Conservation (phyloP, 2,113 vertebrate genomes). For the Willisornis vidua region DNA sequence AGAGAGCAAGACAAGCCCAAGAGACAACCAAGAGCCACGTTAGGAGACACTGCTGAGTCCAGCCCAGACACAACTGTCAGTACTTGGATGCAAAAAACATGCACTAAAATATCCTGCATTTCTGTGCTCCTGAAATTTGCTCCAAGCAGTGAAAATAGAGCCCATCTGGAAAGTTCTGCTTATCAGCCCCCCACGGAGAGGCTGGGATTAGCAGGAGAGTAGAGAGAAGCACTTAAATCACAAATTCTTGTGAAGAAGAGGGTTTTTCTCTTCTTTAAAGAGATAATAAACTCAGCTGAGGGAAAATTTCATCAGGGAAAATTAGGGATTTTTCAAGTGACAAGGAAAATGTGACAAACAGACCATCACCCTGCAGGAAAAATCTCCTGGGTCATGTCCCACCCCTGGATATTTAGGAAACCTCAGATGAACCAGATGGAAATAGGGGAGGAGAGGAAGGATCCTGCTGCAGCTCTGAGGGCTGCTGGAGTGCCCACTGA, state of each 20-base stretch:
- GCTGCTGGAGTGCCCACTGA: background rate
- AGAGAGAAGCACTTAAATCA: background rate
- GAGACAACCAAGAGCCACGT: background rate
- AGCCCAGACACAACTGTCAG: background rate
- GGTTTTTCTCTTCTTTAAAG: background rate
- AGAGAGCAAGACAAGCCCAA: background rate
- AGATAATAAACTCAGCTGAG: background rate
- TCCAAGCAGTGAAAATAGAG: background rate
- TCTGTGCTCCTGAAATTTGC: background rate
- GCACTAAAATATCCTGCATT: background rate
- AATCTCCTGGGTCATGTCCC: background rate
- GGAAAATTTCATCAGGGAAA: background rate
- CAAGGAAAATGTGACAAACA: background rate
- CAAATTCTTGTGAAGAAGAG: background rate
- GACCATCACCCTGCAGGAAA: background rate
- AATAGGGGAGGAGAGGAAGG: background rate
- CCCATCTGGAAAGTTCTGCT: background rate
- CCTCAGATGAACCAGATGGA: rapidly evolving
- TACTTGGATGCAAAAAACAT: background rate
- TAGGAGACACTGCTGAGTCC: background rate
- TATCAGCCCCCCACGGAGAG: background rate
- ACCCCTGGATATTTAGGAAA: background rate
- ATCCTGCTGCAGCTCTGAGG: background rate
- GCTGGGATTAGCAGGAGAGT: background rate
- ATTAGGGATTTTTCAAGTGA: background rate